Evolutionary conservation across 2,113 vertebrate genomes (phyloP).

Genomic region (Anoplopoma fimbria): DNA sequence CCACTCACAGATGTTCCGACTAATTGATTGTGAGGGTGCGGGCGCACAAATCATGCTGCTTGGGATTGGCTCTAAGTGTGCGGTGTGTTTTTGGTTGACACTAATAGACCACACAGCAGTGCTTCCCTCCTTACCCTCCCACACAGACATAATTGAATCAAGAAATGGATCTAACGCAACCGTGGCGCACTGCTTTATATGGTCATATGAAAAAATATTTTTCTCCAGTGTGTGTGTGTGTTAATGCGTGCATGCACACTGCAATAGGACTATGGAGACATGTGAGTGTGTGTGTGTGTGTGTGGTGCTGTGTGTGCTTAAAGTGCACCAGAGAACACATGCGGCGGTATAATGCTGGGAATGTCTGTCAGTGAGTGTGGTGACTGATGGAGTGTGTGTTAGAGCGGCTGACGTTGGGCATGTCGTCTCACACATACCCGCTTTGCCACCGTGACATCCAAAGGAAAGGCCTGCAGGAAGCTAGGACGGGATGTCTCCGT

Average conservation of each 20-base stretch:
- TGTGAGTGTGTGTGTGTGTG: background rate
- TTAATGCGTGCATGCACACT: background rate
- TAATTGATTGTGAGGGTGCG: constrained; percentile 67
- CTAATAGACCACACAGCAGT: constrained; percentile 71
- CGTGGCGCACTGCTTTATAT: constrained; percentile 22
- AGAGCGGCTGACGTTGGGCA: constrained; percentile 63
- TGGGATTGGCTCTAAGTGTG: constrained; percentile 68
- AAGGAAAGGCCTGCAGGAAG: constrained; percentile 60
- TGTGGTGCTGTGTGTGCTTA: background rate
- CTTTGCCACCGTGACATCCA: constrained; percentile 50
- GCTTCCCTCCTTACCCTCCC: constrained; percentile 42
- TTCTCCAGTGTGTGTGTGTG: background rate
- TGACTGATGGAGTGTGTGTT: constrained; percentile 62
- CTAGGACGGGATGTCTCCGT: constrained; percentile 33
- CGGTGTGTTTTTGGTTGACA: constrained; percentile 70
- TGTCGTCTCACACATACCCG: constrained; percentile 61
- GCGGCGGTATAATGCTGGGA: constrained; percentile 29
- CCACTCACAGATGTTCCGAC: constrained; percentile 63
- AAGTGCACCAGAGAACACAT: constrained; percentile 15
- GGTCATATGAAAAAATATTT: background rate
- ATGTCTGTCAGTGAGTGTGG: constrained; percentile 54
- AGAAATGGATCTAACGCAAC: constrained; percentile 40
- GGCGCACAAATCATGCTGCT: constrained; percentile 29
- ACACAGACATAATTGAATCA: constrained; percentile 63
- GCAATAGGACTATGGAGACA: constrained; percentile 1